These are phyloP conservation scores for Cosmia trapezina DNA, from an alignment of 2,888 invertebrate genomes.

Conservation along the genomic window DNA sequence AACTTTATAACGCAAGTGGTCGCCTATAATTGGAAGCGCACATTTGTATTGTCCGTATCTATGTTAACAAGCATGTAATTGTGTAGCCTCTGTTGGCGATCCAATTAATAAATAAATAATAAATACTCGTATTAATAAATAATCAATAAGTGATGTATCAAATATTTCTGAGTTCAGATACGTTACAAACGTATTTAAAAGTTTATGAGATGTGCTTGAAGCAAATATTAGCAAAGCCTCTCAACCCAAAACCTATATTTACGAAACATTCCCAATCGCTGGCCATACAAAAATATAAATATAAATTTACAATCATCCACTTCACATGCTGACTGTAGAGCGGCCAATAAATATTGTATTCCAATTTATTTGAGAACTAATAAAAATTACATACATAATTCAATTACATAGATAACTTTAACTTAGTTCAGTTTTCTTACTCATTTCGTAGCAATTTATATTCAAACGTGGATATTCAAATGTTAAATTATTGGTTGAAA, in stretches of 20 bases:
- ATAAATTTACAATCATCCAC: slow-evolving; percentile 60
- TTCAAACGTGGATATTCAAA: slow-evolving; percentile 15
- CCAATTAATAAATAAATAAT: no score
- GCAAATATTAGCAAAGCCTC: background rate
- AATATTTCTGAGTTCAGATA: no score
- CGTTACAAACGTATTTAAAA: no score
- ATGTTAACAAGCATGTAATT: no score
- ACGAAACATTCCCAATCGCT: slow-evolving; percentile 10
- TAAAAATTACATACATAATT: slow-evolving; percentile 32
- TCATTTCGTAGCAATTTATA: slow-evolving; percentile 25
- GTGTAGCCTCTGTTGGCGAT: no score
- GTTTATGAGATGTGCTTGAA: background rate
- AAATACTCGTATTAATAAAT: no score
- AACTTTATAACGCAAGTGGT: no score
- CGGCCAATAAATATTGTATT: slow-evolving; percentile 62
- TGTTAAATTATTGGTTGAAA: slow-evolving; percentile 6
- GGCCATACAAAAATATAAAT: slow-evolving; percentile 44
- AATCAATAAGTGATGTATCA: no score
- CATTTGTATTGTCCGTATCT: no score
- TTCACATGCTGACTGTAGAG: slow-evolving; percentile 51
- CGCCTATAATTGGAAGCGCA: no score
- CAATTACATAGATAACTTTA: slow-evolving; percentile 8
- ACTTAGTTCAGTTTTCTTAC: slow-evolving; percentile 20
- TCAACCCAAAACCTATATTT: background rate
- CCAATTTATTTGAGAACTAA: slow-evolving; percentile 56